Base-by-base conservation (phyloP, 2,888 invertebrate species). In the Gymnoscelis rufifasciata region DNA sequence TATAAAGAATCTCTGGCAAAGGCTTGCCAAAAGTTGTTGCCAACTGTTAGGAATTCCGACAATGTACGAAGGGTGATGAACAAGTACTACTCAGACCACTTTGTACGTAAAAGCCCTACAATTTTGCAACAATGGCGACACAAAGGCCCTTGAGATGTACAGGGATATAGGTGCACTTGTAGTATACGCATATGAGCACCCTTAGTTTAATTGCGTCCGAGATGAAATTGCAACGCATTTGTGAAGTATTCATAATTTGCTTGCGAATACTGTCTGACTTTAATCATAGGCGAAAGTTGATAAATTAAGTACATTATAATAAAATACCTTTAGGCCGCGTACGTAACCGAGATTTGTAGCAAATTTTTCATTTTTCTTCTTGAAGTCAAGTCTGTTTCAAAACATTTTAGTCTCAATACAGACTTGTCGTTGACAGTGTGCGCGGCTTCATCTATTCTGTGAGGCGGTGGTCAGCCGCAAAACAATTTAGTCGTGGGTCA, bases 41-140 rank as follows among this genome's bases (percentile, higher is more conserved):
- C 10, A 42, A 45, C 28, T 41, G 19, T 45, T 30, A 11, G 28
- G 19, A 38, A 40, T 47, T 35, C 12, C 4, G 7, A 12, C 12
- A 28, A 41, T 35, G 39, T 42, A 38, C 54, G 54, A 55, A 40
- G 38, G 38, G 47, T 29, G 39, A 46, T 38, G 35, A 19, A 28
- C 26, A 47, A 51, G 51, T 19, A 47, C 46, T 43, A 29, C 41
- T 56, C 50, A 46, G 38, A 54, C 49, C 38, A 47, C 62, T 64
- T 74, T 70, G 68, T 72, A 57, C 54, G 49, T 39, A 54, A 64
- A 55, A 59, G 41, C 64, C 60, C 68, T 65, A 54, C 62, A 66
- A 57, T 62, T 58, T 39, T 30, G 64, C 62, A 64, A 76, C 75
- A 77, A 76, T 63, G 66, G 57, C 53, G 52, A 55, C 57, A 52